These are phyloP conservation scores for Luffia ferchaultella DNA, from an alignment of 2,888 invertebrate species.

Conservation along the genomic window DNA sequence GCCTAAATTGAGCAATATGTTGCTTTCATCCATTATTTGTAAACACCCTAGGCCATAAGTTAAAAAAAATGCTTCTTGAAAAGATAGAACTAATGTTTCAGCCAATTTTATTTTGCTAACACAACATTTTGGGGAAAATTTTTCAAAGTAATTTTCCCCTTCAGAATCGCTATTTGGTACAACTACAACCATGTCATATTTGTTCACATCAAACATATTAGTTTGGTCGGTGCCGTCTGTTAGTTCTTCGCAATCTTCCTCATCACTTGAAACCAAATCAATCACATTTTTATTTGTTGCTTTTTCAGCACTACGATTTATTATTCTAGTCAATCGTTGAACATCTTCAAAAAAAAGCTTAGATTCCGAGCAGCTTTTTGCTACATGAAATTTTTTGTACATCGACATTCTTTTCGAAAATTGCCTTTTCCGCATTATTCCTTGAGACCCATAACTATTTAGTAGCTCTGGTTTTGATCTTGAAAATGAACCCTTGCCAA, in stretches of 20 bases:
- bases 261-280: conserved; percentile 55
- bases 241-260: conserved; percentile 21
- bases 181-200: conserved; percentile 59
- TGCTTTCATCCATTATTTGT: conserved; percentile 61
- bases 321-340: conserved; percentile 32
- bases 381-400: neutral
- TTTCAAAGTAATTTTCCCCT: conserved; percentile 67
- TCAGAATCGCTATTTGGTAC: conserved; percentile 73
- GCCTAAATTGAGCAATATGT: conserved; percentile 52
- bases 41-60: conserved; percentile 72
- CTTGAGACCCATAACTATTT: conserved; percentile 36
- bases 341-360: conserved; percentile 36
- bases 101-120: conserved; percentile 63
- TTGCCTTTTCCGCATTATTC: conserved; percentile 68
- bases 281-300: conserved; percentile 39
- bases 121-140: conserved; percentile 67
- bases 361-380: conserved; percentile 15
- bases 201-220: conserved; percentile 23
- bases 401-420: conserved; percentile 52
- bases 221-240: conserved; percentile 22
- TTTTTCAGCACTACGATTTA: conserved; percentile 30
- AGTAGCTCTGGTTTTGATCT: conserved; percentile 57
- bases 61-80: conserved; percentile 83
- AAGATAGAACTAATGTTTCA: conserved; percentile 72
- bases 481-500: conserved; percentile 77